phyloP scores from a whole-genome alignment of 2,797 vertebrate genomes.

The Cygnus olor region DNA sequence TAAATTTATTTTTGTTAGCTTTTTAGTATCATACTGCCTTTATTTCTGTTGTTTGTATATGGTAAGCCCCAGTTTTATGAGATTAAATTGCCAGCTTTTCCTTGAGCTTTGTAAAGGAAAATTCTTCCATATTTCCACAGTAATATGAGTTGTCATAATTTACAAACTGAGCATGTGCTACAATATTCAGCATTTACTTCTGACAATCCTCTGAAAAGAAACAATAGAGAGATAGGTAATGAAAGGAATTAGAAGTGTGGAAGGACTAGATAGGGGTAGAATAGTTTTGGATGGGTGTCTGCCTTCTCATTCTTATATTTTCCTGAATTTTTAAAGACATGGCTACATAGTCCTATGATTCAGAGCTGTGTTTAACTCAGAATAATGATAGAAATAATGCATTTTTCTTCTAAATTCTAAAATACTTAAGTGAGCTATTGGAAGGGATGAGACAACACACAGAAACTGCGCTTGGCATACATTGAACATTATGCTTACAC shows the following conservation, averaged over 20 bases:
- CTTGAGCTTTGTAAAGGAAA: neutral
- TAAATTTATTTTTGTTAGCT: neutral
- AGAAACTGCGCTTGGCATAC: neutral
- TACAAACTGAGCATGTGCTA: neutral
- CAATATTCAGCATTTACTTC: neutral
- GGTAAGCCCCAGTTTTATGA: neutral
- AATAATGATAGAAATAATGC: neutral
- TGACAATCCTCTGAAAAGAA: neutral
- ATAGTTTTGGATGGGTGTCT: neutral
- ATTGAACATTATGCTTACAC: neutral
- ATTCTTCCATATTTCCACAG: neutral
- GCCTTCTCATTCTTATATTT: neutral
- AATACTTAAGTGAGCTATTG: neutral
- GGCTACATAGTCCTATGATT: neutral
- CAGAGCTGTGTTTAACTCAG: neutral
- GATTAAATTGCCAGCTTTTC: neutral
- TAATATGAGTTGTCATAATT: neutral
- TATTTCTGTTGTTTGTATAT: neutral
- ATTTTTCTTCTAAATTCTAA: rapidly evolving
- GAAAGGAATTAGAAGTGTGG: neutral
- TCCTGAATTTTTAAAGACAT: neutral
- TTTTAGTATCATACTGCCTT: neutral
- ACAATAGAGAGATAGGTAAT: neutral
- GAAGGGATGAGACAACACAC: neutral
- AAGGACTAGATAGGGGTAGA: neutral